Evolutionary conservation across 2,888 invertebrate species (phyloP).

Genomic region (Ectemnius continuus): DNA sequence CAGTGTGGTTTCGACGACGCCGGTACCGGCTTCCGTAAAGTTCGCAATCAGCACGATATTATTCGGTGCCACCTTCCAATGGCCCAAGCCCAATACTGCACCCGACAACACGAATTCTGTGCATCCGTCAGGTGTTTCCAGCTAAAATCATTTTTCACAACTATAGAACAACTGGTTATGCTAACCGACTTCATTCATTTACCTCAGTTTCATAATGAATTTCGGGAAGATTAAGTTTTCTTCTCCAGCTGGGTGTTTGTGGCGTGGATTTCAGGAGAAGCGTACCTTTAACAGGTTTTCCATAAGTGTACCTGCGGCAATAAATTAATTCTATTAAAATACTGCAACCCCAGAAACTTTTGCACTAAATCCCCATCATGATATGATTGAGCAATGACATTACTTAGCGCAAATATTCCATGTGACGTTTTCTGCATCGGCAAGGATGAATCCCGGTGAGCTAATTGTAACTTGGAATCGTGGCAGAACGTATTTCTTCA

Average conservation of each 20-base stretch:
- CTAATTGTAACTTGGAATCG: conserved; percentile 81
- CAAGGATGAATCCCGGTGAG: conserved; percentile 79
- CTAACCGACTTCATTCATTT: neutral
- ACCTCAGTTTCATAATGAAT: conserved; percentile 73
- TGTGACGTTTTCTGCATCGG: conserved; percentile 76
- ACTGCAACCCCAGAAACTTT: neutral
- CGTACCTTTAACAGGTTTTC: conserved; percentile 81
- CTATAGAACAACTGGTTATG: neutral
- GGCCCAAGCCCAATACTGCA: conserved; percentile 71
- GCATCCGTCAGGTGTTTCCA: conserved; percentile 72
- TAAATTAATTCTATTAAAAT: neutral
- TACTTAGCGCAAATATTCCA: conserved; percentile 81
- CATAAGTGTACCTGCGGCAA: conserved; percentile 81
- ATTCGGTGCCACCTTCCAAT: conserved; percentile 73
- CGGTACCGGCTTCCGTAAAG: conserved; percentile 82
- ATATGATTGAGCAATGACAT: conserved; percentile 28
- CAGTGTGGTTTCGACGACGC: conserved; percentile 82
- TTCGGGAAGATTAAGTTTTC: conserved; percentile 71
- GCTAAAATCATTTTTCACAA: conserved; percentile 37
- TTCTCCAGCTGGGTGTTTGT: conserved; percentile 72
- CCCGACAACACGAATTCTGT: conserved; percentile 72
- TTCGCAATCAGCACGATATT: conserved; percentile 77
- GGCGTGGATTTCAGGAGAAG: conserved; percentile 77
- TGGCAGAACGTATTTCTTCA: conserved; percentile 81
- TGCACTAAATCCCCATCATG: neutral